phyloP scores from a whole-genome alignment of 2,797 vertebrate species.

The Squalus acanthias region DNA sequence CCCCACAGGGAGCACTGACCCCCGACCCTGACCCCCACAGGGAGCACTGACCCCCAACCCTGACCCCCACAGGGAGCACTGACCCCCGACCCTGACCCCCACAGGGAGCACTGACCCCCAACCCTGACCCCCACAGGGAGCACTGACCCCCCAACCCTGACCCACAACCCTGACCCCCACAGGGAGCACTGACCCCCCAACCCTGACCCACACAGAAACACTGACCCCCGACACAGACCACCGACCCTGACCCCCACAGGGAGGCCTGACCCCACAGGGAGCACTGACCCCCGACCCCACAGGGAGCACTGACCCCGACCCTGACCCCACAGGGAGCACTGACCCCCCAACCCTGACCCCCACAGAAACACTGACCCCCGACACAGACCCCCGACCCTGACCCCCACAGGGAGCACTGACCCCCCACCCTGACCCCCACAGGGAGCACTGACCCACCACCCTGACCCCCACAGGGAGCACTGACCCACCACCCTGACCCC shows the following conservation, averaged over 20 bases:
- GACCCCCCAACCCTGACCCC: no score
- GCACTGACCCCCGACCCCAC: background rate
- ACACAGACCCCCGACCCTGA: background rate
- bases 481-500: background rate
- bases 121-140: no score
- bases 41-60: no score
- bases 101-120: no score
- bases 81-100: background rate
- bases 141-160: no score
- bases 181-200: no score
- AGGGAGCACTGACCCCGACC: background rate
- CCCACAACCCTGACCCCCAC: no score
- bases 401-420: background rate
- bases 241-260: no score
- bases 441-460: background rate
- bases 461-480: background rate
- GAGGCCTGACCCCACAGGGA: background rate
- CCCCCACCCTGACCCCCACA: no score
- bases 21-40: no score
- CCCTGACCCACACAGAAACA: background rate
- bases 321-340: background rate
- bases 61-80: no score
- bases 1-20: background rate
- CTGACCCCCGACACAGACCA: background rate
- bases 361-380: background rate